Percentiles rank a stretch among this genome's conserved stretches.
These are phyloP conservation scores for Merops nubicus DNA, from an alignment of 2,113 vertebrate species.

Conservation along the genomic window DNA sequence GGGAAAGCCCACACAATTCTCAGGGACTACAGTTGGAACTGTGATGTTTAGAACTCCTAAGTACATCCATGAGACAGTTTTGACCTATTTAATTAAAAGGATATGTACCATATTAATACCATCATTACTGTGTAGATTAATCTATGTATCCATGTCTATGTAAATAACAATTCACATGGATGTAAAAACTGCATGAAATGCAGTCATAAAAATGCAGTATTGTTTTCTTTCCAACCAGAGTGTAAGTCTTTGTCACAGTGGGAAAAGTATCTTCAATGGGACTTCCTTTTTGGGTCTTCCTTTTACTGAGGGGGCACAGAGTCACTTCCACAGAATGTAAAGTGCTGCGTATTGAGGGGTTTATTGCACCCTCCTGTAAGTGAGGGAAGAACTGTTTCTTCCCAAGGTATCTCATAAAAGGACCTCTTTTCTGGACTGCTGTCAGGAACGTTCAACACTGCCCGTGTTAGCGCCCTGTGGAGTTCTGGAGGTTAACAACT, in stretches of 20 bases:
- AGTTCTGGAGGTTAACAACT: neutral
- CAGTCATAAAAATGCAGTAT: neutral
- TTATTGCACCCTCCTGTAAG: neutral
- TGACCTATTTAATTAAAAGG: neutral
- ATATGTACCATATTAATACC: neutral
- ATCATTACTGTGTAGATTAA: neutral
- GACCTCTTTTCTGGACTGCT: neutral
- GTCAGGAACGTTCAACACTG: neutral
- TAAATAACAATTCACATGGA: neutral
- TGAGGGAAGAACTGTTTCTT: neutral
- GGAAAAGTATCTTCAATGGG: neutral
- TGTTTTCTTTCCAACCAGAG: too few species aligned
- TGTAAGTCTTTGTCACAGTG: neutral
- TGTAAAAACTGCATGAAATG: neutral
- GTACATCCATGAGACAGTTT: neutral
- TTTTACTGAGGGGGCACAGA: neutral
- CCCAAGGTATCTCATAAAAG: neutral
- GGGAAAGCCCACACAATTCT: neutral
- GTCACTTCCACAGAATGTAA: neutral
- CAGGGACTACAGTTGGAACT: neutral
- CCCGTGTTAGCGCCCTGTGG: neutral
- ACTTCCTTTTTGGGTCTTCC: accelerated
- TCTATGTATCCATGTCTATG: neutral
- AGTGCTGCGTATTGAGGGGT: neutral
- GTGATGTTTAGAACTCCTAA: neutral